Conservation (phyloP, 2,888 invertebrate species). For the Lepidochitona cinerea region DNA sequence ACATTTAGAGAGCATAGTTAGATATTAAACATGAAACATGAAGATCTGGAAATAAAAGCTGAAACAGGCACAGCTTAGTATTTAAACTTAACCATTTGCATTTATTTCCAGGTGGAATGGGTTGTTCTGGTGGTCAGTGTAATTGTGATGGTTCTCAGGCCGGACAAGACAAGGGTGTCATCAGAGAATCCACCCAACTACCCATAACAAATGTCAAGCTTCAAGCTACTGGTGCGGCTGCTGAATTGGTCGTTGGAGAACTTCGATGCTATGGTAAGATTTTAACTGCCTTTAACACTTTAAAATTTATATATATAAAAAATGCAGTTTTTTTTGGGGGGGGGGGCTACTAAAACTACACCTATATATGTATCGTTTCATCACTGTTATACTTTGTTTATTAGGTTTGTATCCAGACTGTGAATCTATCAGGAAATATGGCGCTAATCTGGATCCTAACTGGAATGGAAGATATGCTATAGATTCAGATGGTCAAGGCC, state of each 20-base stretch:
- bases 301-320: no score
- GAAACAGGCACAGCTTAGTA: no score
- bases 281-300: no score
- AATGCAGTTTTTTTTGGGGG: no score
- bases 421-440: background rate
- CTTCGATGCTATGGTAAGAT: slow-evolving; percentile 40
- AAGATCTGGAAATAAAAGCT: no score
- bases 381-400: background rate
- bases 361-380: no score
- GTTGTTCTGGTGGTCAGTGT: slow-evolving; percentile 13
- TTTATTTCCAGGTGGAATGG: slow-evolving; percentile 9
- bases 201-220: slow-evolving; percentile 16
- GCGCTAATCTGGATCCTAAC: background rate
- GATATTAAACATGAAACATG: no score
- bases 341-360: no score
- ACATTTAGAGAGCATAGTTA: no score
- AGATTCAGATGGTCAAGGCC: background rate
- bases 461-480: background rate
- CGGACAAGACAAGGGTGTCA: slow-evolving; percentile 16
- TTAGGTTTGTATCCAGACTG: background rate
- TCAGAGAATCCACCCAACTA: slow-evolving; percentile 21
- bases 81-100: no score
- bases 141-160: slow-evolving; percentile 15
- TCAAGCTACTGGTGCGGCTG: slow-evolving; percentile 9
- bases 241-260: slow-evolving; percentile 33